These are phyloP conservation scores for Tipula vernalis DNA, from an alignment of 2,888 invertebrate species.

Conservation along the genomic window DNA sequence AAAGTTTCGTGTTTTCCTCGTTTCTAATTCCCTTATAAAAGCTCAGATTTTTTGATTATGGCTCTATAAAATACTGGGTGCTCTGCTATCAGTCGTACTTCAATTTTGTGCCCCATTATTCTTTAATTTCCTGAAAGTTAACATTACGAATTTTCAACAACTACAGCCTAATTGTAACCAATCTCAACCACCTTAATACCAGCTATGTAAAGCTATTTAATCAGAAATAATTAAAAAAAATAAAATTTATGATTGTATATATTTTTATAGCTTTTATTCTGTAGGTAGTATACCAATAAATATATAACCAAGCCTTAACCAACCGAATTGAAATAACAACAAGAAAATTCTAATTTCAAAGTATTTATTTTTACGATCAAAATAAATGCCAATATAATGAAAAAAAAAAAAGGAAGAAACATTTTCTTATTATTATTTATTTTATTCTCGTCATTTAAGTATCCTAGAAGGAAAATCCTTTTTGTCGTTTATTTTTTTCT, in stretches of 20 bases:
- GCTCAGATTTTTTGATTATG: too few relatives aligned
- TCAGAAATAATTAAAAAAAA: neutral
- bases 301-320: neutral
- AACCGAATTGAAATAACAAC: neutral
- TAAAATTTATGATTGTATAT: neutral
- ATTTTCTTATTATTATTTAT: neutral
- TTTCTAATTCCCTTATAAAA: too few relatives aligned
- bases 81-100: too few relatives aligned
- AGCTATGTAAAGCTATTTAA: neutral
- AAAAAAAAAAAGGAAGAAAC: neutral
- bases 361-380: conserved; percentile 4
- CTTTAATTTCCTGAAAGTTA: too few relatives aligned
- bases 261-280: neutral
- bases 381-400: conserved; percentile 4
- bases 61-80: too few relatives aligned
- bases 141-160: neutral
- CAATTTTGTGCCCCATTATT: too few relatives aligned
- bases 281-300: neutral
- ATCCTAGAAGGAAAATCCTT: neutral
- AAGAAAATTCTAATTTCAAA: neutral
- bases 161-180: neutral
- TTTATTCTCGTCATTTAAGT: neutral
- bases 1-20: too few relatives aligned
- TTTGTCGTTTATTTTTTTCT: neutral
- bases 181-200: neutral